Evolutionary conservation across 2,888 invertebrate genomes (phyloP).

Genomic region (Pomacea canaliculata): DNA sequence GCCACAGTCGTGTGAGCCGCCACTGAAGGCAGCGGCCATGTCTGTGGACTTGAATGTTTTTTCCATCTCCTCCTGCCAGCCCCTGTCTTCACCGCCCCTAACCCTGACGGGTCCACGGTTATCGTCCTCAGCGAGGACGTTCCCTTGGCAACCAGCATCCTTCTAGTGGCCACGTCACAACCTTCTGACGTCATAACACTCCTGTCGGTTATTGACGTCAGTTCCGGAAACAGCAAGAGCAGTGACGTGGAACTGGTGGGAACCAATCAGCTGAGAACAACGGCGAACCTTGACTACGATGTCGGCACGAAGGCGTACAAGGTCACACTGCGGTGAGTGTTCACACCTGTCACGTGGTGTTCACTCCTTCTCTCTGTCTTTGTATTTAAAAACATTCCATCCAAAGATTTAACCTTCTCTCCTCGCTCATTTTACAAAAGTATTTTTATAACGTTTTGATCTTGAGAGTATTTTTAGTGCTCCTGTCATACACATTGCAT

Average conservation of each 20-base stretch:
- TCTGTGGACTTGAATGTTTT: too few species aligned
- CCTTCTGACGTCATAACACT: background rate
- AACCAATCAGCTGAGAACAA: background rate
- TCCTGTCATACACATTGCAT: background rate
- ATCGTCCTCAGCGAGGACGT: conserved; percentile 2
- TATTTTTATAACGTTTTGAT: background rate
- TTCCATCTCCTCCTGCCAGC: background rate
- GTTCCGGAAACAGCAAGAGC: background rate
- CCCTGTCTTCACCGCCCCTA: background rate
- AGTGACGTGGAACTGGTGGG: background rate
- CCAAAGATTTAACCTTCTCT: background rate
- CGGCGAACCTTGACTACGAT: conserved; percentile 3
- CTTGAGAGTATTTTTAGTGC: background rate
- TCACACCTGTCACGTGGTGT: background rate
- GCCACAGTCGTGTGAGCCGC: too few species aligned
- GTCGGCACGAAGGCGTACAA: background rate
- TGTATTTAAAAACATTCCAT: too few species aligned
- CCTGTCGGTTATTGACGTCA: background rate
- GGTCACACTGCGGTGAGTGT: conserved; percentile 3
- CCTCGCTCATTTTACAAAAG: background rate
- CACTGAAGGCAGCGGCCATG: too few species aligned
- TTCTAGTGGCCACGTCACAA: background rate
- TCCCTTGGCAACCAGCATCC: background rate
- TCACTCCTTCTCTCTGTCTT: background rate
- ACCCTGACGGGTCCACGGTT: background rate